Percentiles rank a stretch among this genome's conserved stretches.
Evolutionary conservation across 2,113 vertebrate genomes (phyloP).

Genomic region (Formicarius rufipectus): DNA sequence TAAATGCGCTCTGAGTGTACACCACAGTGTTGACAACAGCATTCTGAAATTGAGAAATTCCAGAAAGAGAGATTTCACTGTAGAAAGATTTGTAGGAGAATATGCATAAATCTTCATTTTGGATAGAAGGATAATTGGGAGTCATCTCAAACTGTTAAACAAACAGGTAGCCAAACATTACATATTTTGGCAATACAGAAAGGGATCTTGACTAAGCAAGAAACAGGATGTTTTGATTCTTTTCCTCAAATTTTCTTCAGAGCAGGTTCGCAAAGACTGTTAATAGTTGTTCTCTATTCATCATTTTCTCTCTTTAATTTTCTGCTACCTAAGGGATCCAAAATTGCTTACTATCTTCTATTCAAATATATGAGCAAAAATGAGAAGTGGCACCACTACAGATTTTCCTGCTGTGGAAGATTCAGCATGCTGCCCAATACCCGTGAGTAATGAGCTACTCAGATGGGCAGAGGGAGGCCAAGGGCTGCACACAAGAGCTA

Average conservation of each 20-base stretch:
- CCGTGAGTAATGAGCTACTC: not conserved
- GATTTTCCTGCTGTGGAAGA: not conserved
- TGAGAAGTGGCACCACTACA: not conserved
- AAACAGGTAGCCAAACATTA: not conserved
- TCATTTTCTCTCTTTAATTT: not conserved
- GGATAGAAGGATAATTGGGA: not conserved
- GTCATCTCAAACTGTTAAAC: not conserved
- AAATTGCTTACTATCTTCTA: not conserved
- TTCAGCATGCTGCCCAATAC: accelerated
- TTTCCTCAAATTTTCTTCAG: not conserved
- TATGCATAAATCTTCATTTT: not conserved
- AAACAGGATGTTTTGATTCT: not conserved
- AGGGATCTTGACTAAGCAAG: not conserved
- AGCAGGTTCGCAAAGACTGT: not conserved
- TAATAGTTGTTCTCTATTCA: not conserved
- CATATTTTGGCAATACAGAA: not conserved
- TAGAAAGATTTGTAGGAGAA: not conserved
- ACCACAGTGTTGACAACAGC: not conserved
- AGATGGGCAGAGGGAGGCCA: not conserved
- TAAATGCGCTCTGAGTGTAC: not conserved
- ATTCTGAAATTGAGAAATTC: not conserved
- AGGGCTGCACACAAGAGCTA: not conserved
- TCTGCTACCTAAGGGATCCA: not conserved
- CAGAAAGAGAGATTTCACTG: not conserved
- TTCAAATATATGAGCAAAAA: not conserved